These are phyloP conservation scores for Peucedramus taeniatus DNA, from an alignment of 2,113 vertebrate species.

Conservation along the genomic window DNA sequence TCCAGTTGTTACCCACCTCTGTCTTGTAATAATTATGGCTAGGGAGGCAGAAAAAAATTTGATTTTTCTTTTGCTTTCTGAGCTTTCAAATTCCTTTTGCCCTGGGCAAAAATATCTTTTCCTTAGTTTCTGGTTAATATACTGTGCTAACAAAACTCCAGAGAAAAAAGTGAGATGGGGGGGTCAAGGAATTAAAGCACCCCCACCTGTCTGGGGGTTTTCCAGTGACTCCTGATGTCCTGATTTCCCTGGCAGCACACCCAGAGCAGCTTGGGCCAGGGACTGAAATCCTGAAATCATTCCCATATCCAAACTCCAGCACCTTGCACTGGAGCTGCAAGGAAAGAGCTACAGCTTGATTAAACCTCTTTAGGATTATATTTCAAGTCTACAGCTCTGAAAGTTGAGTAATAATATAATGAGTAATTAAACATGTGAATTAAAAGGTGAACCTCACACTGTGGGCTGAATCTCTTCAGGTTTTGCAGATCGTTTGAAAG, in stretches of 20 bases:
- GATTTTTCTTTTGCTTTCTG: not conserved
- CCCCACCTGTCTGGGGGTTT: not conserved
- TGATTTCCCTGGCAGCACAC: not conserved
- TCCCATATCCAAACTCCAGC: not conserved
- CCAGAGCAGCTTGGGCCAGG: not conserved
- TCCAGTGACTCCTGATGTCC: not conserved
- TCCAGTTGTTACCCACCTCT: not conserved
- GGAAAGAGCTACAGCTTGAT: not conserved
- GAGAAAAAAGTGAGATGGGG: not conserved
- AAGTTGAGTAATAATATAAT: not conserved
- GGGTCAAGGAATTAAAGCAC: not conserved
- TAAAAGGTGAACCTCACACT: not conserved
- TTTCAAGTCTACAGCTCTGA: not conserved
- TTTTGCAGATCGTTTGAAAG: not conserved
- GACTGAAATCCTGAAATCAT: not conserved
- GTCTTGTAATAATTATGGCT: not conserved
- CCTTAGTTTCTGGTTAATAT: not conserved
- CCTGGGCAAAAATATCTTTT: not conserved
- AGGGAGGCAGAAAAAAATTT: not conserved
- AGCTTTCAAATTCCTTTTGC: not conserved
- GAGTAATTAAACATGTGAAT: conserved; percentile 8
- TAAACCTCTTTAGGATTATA: not conserved
- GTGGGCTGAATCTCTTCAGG: not conserved
- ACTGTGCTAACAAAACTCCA: not conserved
- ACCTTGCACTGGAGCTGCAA: not conserved